Percentiles rank a stretch among this genome's conserved stretches.
Evolutionary conservation across 2,888 invertebrate species (phyloP).

Genomic region (Acanthosoma haemorrhoidale): DNA sequence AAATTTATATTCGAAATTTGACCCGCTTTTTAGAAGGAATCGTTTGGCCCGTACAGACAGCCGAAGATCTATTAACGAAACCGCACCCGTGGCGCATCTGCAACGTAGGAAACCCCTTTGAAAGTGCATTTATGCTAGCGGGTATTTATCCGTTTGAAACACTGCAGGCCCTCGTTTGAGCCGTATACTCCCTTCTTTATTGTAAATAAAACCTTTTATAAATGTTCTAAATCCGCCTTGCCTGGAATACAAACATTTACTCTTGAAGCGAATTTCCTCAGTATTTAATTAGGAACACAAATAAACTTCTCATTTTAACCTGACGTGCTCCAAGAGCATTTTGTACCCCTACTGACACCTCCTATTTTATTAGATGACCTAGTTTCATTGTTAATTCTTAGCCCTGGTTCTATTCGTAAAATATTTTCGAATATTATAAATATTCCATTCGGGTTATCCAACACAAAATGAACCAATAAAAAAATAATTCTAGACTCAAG

Average conservation of each 20-base stretch:
- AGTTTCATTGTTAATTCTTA: conserved; percentile 1
- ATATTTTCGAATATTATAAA: too few relatives aligned
- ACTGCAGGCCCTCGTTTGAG: not conserved
- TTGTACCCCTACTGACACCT: not conserved
- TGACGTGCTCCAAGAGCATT: not conserved
- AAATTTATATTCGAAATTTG: too few relatives aligned
- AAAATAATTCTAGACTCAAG: too few relatives aligned
- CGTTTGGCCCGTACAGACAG: too few relatives aligned
- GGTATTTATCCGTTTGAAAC: not conserved
- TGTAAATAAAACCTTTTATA: not conserved
- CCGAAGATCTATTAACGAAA: not conserved
- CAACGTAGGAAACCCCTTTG: not conserved
- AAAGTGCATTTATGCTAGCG: conserved; percentile 2
- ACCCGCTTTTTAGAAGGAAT: too few relatives aligned
- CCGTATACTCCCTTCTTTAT: not conserved
- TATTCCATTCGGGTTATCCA: not conserved
- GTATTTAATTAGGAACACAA: not conserved
- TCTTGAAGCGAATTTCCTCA: not conserved
- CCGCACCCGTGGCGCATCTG: not conserved
- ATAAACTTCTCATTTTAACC: not conserved
- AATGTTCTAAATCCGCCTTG: too few relatives aligned
- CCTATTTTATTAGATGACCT: not conserved
- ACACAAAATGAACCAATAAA: too few relatives aligned
- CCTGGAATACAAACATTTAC: not conserved
- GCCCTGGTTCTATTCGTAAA: too few relatives aligned